Percentiles rank a stretch among this genome's conserved stretches.
Conservation (phyloP, 2,888 invertebrate species). For the Drosophila quinaria region DNA sequence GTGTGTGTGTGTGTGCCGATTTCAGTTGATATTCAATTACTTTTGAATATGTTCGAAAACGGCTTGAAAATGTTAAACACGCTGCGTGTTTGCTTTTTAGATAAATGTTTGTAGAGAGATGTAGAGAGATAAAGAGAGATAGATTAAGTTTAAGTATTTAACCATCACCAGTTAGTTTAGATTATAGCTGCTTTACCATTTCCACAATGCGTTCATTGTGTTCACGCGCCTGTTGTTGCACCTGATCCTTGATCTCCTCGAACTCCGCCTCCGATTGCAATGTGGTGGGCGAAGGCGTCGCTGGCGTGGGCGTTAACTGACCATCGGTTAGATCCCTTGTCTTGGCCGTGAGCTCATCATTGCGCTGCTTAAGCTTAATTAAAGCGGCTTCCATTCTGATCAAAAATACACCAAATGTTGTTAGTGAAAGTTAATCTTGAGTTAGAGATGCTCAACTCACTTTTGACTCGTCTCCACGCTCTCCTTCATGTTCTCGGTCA, state of each 20-base stretch:
- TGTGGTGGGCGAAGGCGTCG: conserved; percentile 66
- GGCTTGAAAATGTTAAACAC: conserved; percentile 83
- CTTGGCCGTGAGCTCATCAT: conserved; percentile 83
- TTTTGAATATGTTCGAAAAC: conserved; percentile 82
- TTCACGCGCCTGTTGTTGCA: conserved; percentile 81
- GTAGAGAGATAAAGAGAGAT: conserved; percentile 26
- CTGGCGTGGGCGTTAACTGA: conserved; percentile 48
- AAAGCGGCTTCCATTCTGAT: conserved; percentile 85
- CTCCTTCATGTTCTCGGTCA: conserved; percentile 85
- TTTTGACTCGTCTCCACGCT: conserved; percentile 85
- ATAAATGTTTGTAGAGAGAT: conserved; percentile 26
- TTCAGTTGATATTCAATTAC: conserved; percentile 57
- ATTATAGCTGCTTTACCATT: conserved; percentile 80
- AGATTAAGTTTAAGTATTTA: conserved; percentile 6
- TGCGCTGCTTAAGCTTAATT: conserved; percentile 84
- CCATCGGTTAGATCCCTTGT: conserved; percentile 83
- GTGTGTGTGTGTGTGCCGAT: conserved; percentile 34
- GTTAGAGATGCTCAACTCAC: conserved; percentile 60
- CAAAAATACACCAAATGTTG: background rate
- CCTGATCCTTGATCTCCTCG: conserved; percentile 81
- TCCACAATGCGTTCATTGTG: conserved; percentile 85
- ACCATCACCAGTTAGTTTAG: conserved; percentile 12
- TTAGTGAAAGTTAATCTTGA: background rate
- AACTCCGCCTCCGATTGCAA: conserved; percentile 71
- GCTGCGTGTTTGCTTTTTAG: conserved; percentile 78